Conservation (phyloP, 2,888 invertebrate genomes). For the Dendrolimus houi region DNA sequence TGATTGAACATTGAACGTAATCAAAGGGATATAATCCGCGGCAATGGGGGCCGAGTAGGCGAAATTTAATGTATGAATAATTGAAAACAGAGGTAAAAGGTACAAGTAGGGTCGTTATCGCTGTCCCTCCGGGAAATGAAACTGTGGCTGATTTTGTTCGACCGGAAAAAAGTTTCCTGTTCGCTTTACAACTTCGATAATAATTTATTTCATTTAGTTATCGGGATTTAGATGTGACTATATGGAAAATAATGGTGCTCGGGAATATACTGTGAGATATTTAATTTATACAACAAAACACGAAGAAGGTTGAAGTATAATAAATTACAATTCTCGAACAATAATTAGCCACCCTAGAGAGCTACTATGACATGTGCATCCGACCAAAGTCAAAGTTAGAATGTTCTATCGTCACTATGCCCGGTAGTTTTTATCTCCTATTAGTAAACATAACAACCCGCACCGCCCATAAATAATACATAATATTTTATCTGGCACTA, state of each 20-base stretch:
- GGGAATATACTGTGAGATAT: too few relatives aligned
- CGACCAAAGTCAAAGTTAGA: too few relatives aligned
- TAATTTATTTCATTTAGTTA: conserved; percentile 6
- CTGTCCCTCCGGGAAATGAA: conserved; percentile 53
- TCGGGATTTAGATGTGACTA: background rate
- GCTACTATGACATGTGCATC: too few relatives aligned
- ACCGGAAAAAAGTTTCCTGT: conserved; percentile 39
- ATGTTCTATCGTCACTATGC: too few relatives aligned
- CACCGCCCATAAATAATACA: too few relatives aligned
- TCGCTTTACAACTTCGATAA: conserved; percentile 22
- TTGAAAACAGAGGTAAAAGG: conserved; percentile 62
- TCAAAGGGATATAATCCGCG: conserved; percentile 43
- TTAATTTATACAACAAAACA: too few relatives aligned
- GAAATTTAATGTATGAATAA: conserved; percentile 64
- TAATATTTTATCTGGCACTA: too few relatives aligned
- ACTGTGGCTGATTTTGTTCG: conserved; percentile 43
- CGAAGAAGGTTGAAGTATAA: too few relatives aligned
- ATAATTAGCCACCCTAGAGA: too few relatives aligned
- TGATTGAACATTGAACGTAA: conserved; percentile 43
- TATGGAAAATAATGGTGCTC: background rate
- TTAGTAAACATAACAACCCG: too few relatives aligned
- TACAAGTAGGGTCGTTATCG: conserved; percentile 58
- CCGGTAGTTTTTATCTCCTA: too few relatives aligned
- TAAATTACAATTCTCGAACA: too few relatives aligned
- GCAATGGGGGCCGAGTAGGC: conserved; percentile 28